Evolutionary conservation across 2,113 vertebrate species (phyloP).

Genomic region (Calonectris borealis): DNA sequence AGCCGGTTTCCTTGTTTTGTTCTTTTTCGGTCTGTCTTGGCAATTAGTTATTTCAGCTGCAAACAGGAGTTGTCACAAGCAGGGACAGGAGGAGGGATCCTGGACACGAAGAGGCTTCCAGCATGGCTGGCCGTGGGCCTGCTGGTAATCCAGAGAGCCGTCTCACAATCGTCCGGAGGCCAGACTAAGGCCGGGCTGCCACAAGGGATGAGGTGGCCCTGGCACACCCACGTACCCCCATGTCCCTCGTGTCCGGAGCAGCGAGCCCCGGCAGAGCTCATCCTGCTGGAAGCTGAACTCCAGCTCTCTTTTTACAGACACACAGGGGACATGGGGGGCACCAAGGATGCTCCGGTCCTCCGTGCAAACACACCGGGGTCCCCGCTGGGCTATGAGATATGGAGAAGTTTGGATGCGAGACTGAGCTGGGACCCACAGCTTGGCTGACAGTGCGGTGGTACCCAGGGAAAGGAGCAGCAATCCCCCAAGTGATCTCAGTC

Average conservation of each 20-base stretch:
- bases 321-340: neutral
- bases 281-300: neutral
- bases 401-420: neutral
- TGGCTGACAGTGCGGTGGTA: neutral
- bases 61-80: neutral
- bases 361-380: neutral
- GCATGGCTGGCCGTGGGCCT: neutral
- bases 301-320: neutral
- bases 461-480: neutral
- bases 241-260: neutral
- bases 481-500: neutral
- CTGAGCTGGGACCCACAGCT: neutral
- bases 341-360: neutral
- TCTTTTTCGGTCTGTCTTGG: neutral
- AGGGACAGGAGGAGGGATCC: neutral
- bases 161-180: rapidly evolving
- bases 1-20: slow-evolving; percentile 35
- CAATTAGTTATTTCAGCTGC: slow-evolving; percentile 33
- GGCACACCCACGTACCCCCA: neutral
- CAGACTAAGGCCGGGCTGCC: neutral
- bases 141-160: neutral
- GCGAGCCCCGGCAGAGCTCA: neutral
- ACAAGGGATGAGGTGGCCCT: neutral
- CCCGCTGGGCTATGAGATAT: rapidly evolving
- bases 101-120: neutral